phyloP scores from a whole-genome alignment of 92 coral and sea anemone species.

The Palythoa caribaeorum region DNA sequence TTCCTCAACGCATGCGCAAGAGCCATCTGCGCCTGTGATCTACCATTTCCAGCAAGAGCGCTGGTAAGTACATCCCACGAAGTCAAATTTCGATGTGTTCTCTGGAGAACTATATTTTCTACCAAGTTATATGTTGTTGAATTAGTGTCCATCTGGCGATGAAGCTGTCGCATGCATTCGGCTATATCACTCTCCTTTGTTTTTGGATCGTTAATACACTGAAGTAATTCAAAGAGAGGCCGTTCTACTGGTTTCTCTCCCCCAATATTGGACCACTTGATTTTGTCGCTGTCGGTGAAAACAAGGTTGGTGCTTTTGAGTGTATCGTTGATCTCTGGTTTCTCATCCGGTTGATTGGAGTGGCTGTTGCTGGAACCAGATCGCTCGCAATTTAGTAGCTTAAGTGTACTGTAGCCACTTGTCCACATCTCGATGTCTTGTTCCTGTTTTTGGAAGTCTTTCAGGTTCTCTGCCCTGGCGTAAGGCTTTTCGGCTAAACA shows the following conservation, averaged over 20 bases:
- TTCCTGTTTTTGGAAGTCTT: constrained; percentile 66
- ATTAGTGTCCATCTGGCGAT: constrained; percentile 72
- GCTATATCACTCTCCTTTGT: constrained; percentile 79
- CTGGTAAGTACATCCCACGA: constrained; percentile 84
- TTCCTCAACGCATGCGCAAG: constrained; percentile 71
- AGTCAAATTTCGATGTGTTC: constrained; percentile 78
- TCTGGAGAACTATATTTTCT: constrained; percentile 54
- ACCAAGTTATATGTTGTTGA: constrained; percentile 52
- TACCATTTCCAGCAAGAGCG: constrained; percentile 77
- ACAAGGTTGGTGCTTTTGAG: constrained; percentile 72
- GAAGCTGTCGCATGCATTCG: constrained; percentile 76
- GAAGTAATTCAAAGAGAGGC: constrained; percentile 78
- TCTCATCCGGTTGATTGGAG: constrained; percentile 1
- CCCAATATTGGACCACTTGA: constrained; percentile 79
- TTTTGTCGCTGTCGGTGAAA: constrained; percentile 70
- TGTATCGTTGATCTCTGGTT: constrained; percentile 35
- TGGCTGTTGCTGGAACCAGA: constrained; percentile 36
- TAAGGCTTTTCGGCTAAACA: constrained; percentile 64
- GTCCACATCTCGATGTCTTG: constrained; percentile 85
- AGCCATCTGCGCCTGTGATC: constrained; percentile 65
- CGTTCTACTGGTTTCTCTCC: constrained; percentile 67
- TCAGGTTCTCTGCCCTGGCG: constrained; percentile 78
- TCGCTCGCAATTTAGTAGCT: constrained; percentile 54
- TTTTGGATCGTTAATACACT: constrained; percentile 76
- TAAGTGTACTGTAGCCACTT: constrained; percentile 78